These are phyloP conservation scores for Amblyopsis hoosieri DNA, from an alignment of 2,797 vertebrate genomes.

Conservation along the genomic window DNA sequence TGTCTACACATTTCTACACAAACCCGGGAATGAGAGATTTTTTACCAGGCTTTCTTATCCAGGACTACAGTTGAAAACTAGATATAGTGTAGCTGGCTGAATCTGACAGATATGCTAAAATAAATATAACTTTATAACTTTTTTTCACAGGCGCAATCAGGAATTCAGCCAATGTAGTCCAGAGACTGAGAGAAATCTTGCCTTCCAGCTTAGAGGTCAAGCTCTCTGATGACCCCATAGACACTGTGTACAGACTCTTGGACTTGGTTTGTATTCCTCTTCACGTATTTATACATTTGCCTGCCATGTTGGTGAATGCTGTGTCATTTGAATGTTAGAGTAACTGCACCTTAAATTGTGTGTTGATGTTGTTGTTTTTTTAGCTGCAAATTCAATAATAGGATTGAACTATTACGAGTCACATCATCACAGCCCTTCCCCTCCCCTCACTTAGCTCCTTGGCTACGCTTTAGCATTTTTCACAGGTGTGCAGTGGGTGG, in stretches of 20 bases:
- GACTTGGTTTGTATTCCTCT: slow-evolving; percentile 79
- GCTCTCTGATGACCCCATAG: slow-evolving; percentile 70
- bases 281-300: not conserved
- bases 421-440: too few relatives aligned
- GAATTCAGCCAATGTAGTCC: slow-evolving; percentile 64
- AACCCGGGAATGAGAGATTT: too few relatives aligned
- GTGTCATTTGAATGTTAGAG: too few relatives aligned
- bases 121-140: not conserved
- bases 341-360: too few relatives aligned
- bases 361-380: too few relatives aligned
- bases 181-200: slow-evolving; percentile 76
- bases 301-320: not conserved
- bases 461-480: too few relatives aligned
- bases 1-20: not conserved
- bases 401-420: too few relatives aligned
- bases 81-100: not conserved
- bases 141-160: slow-evolving; percentile 47
- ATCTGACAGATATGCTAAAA: not conserved
- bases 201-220: slow-evolving; percentile 69
- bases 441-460: too few relatives aligned
- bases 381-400: too few relatives aligned
- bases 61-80: not conserved
- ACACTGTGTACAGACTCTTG: slow-evolving; percentile 79
- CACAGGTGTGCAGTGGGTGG: too few relatives aligned
- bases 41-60: too few relatives aligned